These are phyloP conservation scores for Egretta garzetta DNA, from an alignment of 2,113 vertebrate genomes.

Conservation along the genomic window DNA sequence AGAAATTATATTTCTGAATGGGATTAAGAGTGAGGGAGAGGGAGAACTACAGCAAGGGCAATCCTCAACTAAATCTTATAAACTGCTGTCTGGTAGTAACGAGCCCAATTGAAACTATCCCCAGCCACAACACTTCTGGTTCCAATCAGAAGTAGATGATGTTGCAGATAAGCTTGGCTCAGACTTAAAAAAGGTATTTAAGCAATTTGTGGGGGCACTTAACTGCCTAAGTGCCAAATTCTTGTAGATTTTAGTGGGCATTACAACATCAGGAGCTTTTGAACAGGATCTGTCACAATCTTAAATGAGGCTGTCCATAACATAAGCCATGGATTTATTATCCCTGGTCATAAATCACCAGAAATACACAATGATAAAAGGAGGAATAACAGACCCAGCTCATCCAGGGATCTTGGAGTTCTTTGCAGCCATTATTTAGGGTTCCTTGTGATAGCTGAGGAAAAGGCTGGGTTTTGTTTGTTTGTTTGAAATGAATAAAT, in stretches of 20 bases:
- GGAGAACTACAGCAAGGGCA: neutral
- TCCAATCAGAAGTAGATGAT: neutral
- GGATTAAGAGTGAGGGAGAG: neutral
- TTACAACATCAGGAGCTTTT: neutral
- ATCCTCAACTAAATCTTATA: neutral
- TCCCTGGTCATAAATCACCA: neutral
- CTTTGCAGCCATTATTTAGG: neutral
- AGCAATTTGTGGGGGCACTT: neutral
- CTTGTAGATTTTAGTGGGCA: neutral
- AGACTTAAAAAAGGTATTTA: neutral
- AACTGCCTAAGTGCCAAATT: neutral
- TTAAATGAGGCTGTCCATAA: neutral
- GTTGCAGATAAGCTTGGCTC: neutral
- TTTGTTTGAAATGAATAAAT: slow-evolving; percentile 58
- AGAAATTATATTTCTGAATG: slow-evolving; percentile 54
- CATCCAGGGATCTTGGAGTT: slow-evolving; percentile 11
- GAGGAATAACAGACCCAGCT: neutral
- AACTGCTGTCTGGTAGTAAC: fast-evolving
- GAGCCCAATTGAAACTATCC: neutral
- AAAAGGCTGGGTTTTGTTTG: slow-evolving; percentile 47
- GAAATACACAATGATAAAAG: neutral
- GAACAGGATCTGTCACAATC: neutral
- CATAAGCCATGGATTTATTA: neutral
- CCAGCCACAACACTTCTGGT: neutral
- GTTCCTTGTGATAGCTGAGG: neutral